These are phyloP conservation scores for Cardiocondyla obscurior DNA, from an alignment of 1,140 invertebrate species.

Conservation along the genomic window DNA sequence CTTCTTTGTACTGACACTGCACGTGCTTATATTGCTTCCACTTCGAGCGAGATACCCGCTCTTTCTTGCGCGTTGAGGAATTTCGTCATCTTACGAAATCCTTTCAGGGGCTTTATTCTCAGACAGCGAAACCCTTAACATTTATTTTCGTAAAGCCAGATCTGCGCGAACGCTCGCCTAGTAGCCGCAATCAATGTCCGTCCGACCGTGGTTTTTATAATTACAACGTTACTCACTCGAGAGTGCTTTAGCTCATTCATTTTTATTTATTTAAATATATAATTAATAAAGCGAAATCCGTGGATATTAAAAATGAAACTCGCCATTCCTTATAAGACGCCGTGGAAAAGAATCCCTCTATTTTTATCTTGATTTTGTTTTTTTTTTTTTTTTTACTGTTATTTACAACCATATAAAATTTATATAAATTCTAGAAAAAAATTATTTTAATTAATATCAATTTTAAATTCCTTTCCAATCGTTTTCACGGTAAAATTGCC, in stretches of 20 bases:
- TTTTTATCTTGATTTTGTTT: background rate
- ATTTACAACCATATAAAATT: background rate
- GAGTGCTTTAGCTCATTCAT: background rate
- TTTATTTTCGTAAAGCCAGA: background rate
- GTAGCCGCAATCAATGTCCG: background rate
- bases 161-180: background rate
- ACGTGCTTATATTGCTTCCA: conserved; percentile 11
- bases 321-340: too few relatives aligned
- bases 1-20: conserved; percentile 2
- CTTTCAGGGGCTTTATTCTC: background rate
- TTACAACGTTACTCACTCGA: background rate
- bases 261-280: background rate
- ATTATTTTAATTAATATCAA: background rate
- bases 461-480: background rate
- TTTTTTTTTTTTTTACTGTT: background rate
- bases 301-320: background rate
- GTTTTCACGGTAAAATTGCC: background rate
- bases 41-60: background rate
- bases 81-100: conserved; percentile 8
- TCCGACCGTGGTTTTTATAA: background rate
- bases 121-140: background rate
- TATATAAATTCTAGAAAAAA: background rate
- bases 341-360: background rate
- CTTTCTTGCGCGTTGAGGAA: background rate
- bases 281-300: background rate